Evolutionary conservation across 1,140 invertebrate genomes (phyloP).

Genomic region (Coenobita brevimanus): DNA sequence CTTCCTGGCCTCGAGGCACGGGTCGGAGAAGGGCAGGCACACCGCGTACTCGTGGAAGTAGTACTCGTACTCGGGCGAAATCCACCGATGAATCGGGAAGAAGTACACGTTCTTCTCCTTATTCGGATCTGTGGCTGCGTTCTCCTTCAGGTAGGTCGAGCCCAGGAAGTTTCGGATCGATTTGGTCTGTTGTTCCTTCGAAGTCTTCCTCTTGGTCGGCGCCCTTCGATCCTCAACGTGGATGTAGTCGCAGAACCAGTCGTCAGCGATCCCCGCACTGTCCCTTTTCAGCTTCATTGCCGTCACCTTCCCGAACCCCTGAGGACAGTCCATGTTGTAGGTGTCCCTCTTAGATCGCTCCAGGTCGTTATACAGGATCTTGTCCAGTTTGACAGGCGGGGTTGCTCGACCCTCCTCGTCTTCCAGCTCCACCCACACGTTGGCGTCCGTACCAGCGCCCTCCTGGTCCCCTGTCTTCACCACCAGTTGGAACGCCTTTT

Average conservation of each 20-base stretch:
- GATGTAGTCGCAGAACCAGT: constrained; percentile 70
- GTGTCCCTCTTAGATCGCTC: constrained; percentile 73
- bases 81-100: constrained; percentile 71
- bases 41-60: constrained; percentile 74
- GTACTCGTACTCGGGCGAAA: constrained; percentile 73
- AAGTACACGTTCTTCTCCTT: constrained; percentile 74
- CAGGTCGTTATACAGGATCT: constrained; percentile 73
- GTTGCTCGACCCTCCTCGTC: constrained; percentile 72
- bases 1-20: constrained; percentile 72
- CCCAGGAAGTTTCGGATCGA: constrained; percentile 72
- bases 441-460: constrained; percentile 74
- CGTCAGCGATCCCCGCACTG: constrained; percentile 68
- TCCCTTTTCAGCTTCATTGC: constrained; percentile 47
- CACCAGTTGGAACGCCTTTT: constrained; percentile 36
- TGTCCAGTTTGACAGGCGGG: constrained; percentile 71
- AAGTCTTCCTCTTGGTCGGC: constrained; percentile 71
- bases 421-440: constrained; percentile 72
- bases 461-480: constrained; percentile 74
- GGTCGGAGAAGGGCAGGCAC: constrained; percentile 74
- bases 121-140: constrained; percentile 68
- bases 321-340: constrained; percentile 70
- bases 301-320: constrained; percentile 47
- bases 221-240: constrained; percentile 62
- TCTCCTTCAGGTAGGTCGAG: constrained; percentile 71
- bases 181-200: constrained; percentile 74